Base-by-base conservation (phyloP, 2,888 invertebrate genomes). In the Colletes collaris region DNA sequence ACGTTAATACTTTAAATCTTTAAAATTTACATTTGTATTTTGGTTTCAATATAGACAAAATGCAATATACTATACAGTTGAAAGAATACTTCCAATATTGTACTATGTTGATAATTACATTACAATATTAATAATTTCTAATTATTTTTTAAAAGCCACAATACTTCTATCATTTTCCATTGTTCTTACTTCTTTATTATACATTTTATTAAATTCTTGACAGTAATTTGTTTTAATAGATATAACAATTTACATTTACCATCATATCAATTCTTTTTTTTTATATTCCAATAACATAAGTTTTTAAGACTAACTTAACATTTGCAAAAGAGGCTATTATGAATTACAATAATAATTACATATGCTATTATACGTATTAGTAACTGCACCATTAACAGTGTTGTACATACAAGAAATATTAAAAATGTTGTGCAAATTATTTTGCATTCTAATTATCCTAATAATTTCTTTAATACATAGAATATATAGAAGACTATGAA, bases 381-480 rank as follows among this genome's bases (percentile, higher is more conserved):
- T 67, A 82, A 62, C 52, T 66, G 56, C 77, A 77, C 27, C 67
- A 78, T 72, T 74, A 74, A 81, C 66, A 80, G 76, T 46, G 16
- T 76, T 56, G 11, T 69, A 81, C 66, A 67, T 78, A 81, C 62
- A 71, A 64, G 78, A 64, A 76, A 79, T 55, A 59, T 66, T 74
- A 49, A 81, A 74, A 79, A 60, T 72, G 56, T 74, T 62, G 53
- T 75, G 66, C 58, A 84, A 72, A 74, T 71, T 74, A 56, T 19
- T 58, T 78, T 74, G 58, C 68, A 59, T 71, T 64, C 49, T 59
- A 66, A 55, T 78, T 35, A 52, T 49, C 64, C 55, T 70, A 40
- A 70, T 58, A 62, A 60, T 81, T 66, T 53, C n/a, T 13, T 63
- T 58, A 75, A 68, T 66, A 63, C 64, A n/a, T 46, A 66, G 55